Evolutionary conservation across 2,797 vertebrate species (phyloP).

Genomic region (Triplophysa bombifrons): DNA sequence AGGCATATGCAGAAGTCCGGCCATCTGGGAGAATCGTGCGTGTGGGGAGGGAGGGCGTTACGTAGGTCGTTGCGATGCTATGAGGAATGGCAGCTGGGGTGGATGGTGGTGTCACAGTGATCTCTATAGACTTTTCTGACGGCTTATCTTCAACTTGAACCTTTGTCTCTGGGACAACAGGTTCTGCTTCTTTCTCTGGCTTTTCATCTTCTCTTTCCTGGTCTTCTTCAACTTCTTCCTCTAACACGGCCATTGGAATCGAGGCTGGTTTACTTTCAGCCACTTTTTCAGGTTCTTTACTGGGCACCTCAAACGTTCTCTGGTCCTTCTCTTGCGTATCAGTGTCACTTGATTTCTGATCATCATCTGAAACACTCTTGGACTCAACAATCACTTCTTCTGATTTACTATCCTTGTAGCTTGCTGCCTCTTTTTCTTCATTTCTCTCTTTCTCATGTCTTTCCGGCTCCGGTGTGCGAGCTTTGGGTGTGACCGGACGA

Average conservation of each 20-base stretch:
- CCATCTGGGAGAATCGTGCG: conserved; percentile 79
- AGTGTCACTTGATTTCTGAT: conserved; percentile 70
- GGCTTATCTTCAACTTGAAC: conserved; percentile 49
- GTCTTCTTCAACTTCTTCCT: conserved; percentile 70
- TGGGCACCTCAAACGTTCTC: conserved; percentile 74
- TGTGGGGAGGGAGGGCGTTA: conserved; percentile 64
- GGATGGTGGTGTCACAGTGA: conserved; percentile 61
- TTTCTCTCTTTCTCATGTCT: conserved; percentile 67
- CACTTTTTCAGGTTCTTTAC: conserved; percentile 67
- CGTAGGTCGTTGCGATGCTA: conserved; percentile 61
- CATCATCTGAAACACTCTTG: conserved; percentile 66
- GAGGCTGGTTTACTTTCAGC: conserved; percentile 62
- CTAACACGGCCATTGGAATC: conserved; percentile 58
- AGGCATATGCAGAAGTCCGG: conserved; percentile 86
- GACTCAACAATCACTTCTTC: conserved; percentile 61
- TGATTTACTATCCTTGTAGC: conserved; percentile 61
- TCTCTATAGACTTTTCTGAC: conserved; percentile 64
- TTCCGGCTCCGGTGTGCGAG: conserved; percentile 63
- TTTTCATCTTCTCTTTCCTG: conserved; percentile 59
- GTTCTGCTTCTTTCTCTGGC: conserved; percentile 28
- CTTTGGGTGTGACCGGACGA: conserved; percentile 71
- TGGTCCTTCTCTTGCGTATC: conserved; percentile 75
- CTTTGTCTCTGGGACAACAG: conserved; percentile 54
- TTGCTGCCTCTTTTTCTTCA: conserved; percentile 27
- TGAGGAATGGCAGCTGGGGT: conserved; percentile 56